These are phyloP conservation scores for Drosophila paracracens DNA, from an alignment of 2,888 invertebrate genomes.

Conservation along the genomic window DNA sequence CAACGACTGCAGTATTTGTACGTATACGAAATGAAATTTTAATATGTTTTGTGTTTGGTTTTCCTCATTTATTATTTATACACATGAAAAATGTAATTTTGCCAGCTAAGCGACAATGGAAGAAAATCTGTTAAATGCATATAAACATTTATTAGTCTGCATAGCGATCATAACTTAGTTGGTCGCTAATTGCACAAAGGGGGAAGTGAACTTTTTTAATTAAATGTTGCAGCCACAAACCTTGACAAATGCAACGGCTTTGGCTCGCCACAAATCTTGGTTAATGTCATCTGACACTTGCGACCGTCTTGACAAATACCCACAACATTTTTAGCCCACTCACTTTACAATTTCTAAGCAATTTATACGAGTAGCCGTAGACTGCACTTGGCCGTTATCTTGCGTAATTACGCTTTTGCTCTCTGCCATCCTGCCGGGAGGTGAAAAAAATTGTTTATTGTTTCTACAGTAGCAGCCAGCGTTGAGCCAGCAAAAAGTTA, in stretches of 20 bases:
- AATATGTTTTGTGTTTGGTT: constrained; percentile 53
- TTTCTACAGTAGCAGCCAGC: constrained; percentile 47
- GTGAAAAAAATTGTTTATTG: constrained; percentile 74
- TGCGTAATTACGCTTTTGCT: constrained; percentile 68
- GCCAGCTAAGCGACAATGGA: constrained; percentile 15
- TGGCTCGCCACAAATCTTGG: constrained; percentile 78
- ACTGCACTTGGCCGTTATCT: constrained; percentile 79
- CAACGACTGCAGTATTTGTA: constrained; percentile 25
- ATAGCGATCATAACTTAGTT: constrained; percentile 58
- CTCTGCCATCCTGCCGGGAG: constrained; percentile 34
- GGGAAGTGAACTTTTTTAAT: constrained; percentile 73
- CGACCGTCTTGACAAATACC: constrained; percentile 73
- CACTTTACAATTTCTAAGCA: constrained; percentile 77
- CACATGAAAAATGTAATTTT: constrained; percentile 17
- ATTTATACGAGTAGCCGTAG: constrained; percentile 62
- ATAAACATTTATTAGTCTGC: constrained; percentile 57
- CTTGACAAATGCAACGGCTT: constrained; percentile 65
- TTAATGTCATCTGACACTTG: constrained; percentile 72
- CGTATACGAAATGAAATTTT: constrained; percentile 62
- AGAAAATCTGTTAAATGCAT: constrained; percentile 31
- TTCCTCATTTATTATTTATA: constrained; percentile 42
- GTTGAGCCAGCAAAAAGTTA: constrained; percentile 74
- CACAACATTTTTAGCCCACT: constrained; percentile 43
- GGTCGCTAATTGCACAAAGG: constrained; percentile 64
- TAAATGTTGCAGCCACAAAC: constrained; percentile 63